phyloP scores from a whole-genome alignment of 2,797 vertebrate genomes.

The Gymnocypris eckloni region DNA sequence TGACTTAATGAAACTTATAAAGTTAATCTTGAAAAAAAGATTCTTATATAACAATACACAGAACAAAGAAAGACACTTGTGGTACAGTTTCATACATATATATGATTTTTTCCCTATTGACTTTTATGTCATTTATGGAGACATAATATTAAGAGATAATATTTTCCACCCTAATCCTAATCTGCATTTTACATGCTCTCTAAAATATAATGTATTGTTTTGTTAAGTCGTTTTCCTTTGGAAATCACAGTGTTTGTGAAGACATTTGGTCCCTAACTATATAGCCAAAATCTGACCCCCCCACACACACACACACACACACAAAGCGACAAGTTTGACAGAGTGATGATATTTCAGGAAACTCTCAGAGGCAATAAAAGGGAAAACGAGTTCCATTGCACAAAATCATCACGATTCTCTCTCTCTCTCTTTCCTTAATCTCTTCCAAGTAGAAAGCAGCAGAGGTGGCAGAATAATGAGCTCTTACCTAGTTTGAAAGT shows the following conservation, averaged over 20 bases:
- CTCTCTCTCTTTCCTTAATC: conserved; percentile 42
- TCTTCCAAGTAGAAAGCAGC: conserved; percentile 35
- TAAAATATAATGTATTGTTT: neutral
- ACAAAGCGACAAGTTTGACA: conserved; percentile 54
- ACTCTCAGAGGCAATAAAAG: conserved; percentile 52
- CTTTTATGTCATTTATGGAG: neutral
- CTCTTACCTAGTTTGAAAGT: conserved; percentile 57
- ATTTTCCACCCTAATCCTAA: neutral
- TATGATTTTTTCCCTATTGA: neutral
- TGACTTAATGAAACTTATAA: neutral
- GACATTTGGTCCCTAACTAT: neutral
- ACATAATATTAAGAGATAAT: neutral
- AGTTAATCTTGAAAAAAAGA: neutral
- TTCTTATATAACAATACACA: neutral
- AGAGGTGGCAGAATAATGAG: conserved; percentile 54
- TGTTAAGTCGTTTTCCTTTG: neutral
- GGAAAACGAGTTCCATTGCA: conserved; percentile 47
- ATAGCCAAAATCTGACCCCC: neutral
- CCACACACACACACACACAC: neutral
- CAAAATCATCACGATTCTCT: conserved; percentile 43
- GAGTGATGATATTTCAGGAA: conserved; percentile 56
- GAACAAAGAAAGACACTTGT: neutral
- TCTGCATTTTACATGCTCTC: neutral
- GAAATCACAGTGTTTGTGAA: neutral
- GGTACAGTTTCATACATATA: neutral